phyloP scores from a whole-genome alignment of 2,888 invertebrate genomes.

The Drosophila pullipes region DNA sequence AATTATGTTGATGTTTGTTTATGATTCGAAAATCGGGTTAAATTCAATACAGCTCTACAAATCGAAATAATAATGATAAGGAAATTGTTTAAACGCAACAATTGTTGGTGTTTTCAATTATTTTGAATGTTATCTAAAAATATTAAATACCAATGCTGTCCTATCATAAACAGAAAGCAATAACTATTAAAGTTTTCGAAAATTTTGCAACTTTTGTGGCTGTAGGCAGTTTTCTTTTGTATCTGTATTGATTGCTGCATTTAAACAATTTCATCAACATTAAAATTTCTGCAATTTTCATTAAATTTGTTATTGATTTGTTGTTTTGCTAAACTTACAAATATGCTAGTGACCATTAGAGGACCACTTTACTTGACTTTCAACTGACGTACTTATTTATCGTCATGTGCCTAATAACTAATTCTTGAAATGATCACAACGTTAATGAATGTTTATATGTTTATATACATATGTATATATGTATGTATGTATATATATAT shows the following conservation, averaged over 20 bases:
- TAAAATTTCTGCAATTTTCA: constrained; percentile 5
- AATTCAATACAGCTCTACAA: not conserved
- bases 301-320: constrained; percentile 9
- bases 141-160: constrained; percentile 4
- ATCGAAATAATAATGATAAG: constrained; percentile 2
- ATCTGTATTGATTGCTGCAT: constrained; percentile 28
- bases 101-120: constrained; percentile 10
- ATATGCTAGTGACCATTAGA: constrained; percentile 18
- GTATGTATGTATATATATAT: constrained; percentile 30
- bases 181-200: constrained; percentile 5
- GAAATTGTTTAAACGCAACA: constrained; percentile 50
- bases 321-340: constrained; percentile 12
- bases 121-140: constrained; percentile 13
- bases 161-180: constrained; percentile 3
- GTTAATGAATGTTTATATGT: constrained; percentile 67
- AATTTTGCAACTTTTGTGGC: constrained; percentile 24
- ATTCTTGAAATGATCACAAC: constrained; percentile 83
- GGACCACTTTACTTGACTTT: constrained; percentile 45
- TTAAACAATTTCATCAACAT: constrained; percentile 46
- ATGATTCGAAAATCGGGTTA: constrained; percentile 8
- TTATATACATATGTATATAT: constrained; percentile 9
- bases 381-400: constrained; percentile 28
- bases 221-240: constrained; percentile 28
- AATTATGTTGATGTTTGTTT: constrained; percentile 27
- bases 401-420: constrained; percentile 63